A percentile compares a stretch with the other conserved stretches of the same genome.
These are phyloP conservation scores for Rhinoraja longicauda DNA, from an alignment of 2,797 vertebrate species.

Conservation along the genomic window DNA sequence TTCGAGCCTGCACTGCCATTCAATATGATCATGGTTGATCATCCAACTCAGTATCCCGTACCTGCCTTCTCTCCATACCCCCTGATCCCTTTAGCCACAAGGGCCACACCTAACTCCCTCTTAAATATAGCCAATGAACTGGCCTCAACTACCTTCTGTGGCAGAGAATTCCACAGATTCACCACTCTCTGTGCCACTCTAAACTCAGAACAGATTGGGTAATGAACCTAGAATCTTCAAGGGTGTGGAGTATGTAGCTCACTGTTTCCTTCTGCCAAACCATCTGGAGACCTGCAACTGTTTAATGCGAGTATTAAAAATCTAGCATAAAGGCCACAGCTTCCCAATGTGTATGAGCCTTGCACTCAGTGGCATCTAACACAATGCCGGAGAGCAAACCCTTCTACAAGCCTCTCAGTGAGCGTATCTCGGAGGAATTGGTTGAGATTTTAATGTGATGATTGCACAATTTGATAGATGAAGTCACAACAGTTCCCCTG, in stretches of 20 bases:
- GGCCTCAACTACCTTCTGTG: too few relatives aligned
- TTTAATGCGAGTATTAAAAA: neutral
- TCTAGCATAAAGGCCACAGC: neutral
- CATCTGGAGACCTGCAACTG: constrained; percentile 4
- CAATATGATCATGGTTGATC: too few relatives aligned
- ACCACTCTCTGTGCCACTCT: too few relatives aligned
- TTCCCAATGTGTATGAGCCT: neutral
- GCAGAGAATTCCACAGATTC: too few relatives aligned
- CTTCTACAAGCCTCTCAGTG: neutral
- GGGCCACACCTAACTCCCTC: too few relatives aligned
- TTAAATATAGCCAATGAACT: too few relatives aligned
- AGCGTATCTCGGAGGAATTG: neutral
- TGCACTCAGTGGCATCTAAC: neutral
- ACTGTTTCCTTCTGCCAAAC: neutral
- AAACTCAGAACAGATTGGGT: neutral
- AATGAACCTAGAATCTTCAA: neutral
- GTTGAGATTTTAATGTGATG: neutral
- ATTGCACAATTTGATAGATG: neutral
- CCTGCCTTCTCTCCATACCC: too few relatives aligned
- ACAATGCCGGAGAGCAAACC: neutral
- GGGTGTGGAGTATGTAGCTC: neutral
- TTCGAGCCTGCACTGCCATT: too few relatives aligned
- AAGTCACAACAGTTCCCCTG: neutral
- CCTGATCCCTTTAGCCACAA: too few relatives aligned
- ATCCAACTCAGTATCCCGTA: too few relatives aligned